These are phyloP conservation scores for Creontiades dilutus DNA, from an alignment of 2,888 invertebrate species.

Conservation along the genomic window DNA sequence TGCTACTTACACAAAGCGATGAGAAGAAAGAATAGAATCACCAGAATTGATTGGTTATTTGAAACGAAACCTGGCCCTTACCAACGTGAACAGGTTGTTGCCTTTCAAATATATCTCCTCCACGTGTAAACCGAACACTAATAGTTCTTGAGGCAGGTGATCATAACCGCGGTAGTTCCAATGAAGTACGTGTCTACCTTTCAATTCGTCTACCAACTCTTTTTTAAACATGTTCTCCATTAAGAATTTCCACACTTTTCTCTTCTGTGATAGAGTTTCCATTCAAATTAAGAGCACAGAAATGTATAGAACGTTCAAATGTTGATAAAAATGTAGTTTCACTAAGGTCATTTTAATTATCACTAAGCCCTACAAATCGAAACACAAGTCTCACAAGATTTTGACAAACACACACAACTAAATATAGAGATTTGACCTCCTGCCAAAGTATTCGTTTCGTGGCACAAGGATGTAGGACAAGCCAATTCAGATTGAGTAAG, in stretches of 20 bases:
- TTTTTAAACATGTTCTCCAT: constrained; percentile 60
- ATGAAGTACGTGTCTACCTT: constrained; percentile 72
- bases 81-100: constrained; percentile 70
- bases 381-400: background rate
- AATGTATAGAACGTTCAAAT: background rate
- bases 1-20: too few species aligned
- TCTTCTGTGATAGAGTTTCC: constrained; percentile 18
- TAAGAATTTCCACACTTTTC: constrained; percentile 54
- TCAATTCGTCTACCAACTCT: constrained; percentile 76
- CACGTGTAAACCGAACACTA: constrained; percentile 70
- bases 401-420: constrained; percentile 50
- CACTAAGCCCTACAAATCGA: background rate
- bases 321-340: background rate
- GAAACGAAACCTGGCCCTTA: constrained; percentile 43
- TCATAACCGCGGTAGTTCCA: constrained; percentile 71
- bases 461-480: constrained; percentile 18
- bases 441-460: constrained; percentile 64
- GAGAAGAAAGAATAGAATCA: too few species aligned
- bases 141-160: constrained; percentile 70
- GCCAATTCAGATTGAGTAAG: constrained; percentile 4
- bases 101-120: constrained; percentile 74
- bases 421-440: constrained; percentile 60
- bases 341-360: background rate
- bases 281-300: background rate
- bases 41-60: too few species aligned